Conservation (phyloP, 2,888 invertebrate genomes). For the Chrysolina americana region DNA sequence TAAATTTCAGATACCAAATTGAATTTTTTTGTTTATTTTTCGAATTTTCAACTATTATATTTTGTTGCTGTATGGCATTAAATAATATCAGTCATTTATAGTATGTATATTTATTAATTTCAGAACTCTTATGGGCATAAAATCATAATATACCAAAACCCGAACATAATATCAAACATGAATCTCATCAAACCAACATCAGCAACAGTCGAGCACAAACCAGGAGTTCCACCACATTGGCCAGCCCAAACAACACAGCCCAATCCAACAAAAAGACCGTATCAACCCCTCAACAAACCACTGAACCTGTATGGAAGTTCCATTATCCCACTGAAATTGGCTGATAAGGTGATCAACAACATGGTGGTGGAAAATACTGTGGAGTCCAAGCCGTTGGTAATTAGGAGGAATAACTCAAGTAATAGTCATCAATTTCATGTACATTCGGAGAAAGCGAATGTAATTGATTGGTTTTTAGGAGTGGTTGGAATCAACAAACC, state of each 20-base stretch:
- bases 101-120: slow-evolving; percentile 9
- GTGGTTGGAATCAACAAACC: slow-evolving; percentile 58
- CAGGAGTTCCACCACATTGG: slow-evolving; percentile 57
- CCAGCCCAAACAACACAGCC: not conserved
- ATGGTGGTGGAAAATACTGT: slow-evolving; percentile 45
- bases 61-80: too few relatives aligned
- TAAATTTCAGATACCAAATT: too few relatives aligned
- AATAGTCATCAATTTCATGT: slow-evolving; percentile 25
- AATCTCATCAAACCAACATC: slow-evolving; percentile 50
- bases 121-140: slow-evolving; percentile 19
- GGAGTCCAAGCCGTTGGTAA: slow-evolving; percentile 43
- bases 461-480: slow-evolving; percentile 65
- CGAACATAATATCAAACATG: slow-evolving; percentile 22
- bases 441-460: slow-evolving; percentile 44
- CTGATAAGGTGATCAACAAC: slow-evolving; percentile 4
- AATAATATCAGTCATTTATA: too few relatives aligned
- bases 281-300: slow-evolving; percentile 24
- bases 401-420: slow-evolving; percentile 37
- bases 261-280: slow-evolving; percentile 25
- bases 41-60: too few relatives aligned
- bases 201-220: slow-evolving; percentile 53
- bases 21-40: too few relatives aligned
- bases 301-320: slow-evolving; percentile 9
- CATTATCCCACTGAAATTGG: not conserved
- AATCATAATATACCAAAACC: slow-evolving; percentile 24